Evolutionary conservation across 2,113 vertebrate species (phyloP).

Genomic region (Paradisaea rubra): DNA sequence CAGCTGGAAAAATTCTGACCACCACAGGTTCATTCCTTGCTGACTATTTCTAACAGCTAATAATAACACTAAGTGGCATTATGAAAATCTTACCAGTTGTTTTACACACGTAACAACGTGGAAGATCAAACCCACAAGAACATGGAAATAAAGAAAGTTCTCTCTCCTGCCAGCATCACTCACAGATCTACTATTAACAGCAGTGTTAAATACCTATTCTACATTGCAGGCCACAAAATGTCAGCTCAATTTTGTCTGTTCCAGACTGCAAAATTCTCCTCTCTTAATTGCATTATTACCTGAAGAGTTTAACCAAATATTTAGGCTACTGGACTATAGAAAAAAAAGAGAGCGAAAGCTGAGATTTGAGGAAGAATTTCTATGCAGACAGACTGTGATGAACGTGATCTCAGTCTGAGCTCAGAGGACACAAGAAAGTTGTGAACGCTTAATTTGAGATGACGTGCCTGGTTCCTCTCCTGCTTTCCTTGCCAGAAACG

Average conservation of each 20-base stretch:
- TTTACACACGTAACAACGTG: neutral
- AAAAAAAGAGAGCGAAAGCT: neutral
- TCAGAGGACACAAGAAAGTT: neutral
- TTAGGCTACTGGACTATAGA: rapidly evolving
- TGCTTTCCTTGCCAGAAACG: neutral
- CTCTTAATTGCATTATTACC: neutral
- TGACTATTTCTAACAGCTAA: neutral
- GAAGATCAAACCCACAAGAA: neutral
- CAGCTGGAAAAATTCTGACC: neutral
- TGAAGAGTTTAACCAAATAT: neutral
- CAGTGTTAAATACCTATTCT: neutral
- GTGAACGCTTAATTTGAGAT: neutral
- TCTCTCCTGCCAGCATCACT: neutral
- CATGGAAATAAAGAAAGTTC: neutral
- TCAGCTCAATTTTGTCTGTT: neutral
- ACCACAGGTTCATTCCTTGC: neutral
- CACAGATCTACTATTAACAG: rapidly evolving
- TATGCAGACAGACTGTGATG: neutral
- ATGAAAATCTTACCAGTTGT: neutral
- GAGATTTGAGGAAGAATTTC: neutral
- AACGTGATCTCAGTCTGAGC: neutral
- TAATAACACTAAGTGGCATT: neutral
- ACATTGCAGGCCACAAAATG: neutral
- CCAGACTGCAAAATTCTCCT: neutral
- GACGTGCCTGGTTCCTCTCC: neutral